Evolutionary conservation across 2,797 vertebrate species (phyloP), one percentile per base, ranked within the genome.

Genomic region (Thripadectes ignobilis): DNA sequence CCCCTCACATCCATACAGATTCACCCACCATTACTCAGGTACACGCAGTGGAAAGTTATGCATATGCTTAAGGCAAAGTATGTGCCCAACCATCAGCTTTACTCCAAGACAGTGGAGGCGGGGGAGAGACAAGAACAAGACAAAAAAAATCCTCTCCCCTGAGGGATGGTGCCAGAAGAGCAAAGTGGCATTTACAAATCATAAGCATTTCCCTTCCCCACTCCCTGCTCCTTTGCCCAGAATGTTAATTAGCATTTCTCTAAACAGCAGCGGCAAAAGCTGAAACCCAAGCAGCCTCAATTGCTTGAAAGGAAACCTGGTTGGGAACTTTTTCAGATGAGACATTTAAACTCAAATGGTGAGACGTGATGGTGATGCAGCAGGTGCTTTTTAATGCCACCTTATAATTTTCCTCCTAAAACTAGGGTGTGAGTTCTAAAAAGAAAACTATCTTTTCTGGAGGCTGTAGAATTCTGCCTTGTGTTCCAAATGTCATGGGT

Each of bases 161-260:
- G 83, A 95, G 82, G 55, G 76, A 77, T 0, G 8, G 41, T 12
- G 46, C 67, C 84, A 82, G 90, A 93, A 95, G 91, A 92, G 82
- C 82, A 59, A 94, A 92, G 57, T 93, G 77, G 95, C 93, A 94
- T 97, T 97, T 95, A 93, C 86, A 92, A 93, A 92, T 91, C 94
- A 72, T 46, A 95, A 89, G 82, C 87, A 24, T 71, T 91, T 96
- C 73, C 58, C 66, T 78, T 88, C 75, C 55, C n/a, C 23, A 29
- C 68, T 90, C 22, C 11, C 49, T 22, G 75, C 91, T 96, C 94
- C 80, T 82, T 96, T 87, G 77, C 92, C 77, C 88, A 85, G 95
- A 96, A 96, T 93, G 73, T 93, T 96, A 94, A 96, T 96, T 76
- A 95, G 85, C 29, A 23, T 57, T 74, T 77, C 65, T 81, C 75